A percentile compares a stretch with the other conserved stretches of the same genome.
Evolutionary conservation across 1,140 invertebrate species (phyloP).

Genomic region (Hesperophylax magnus): DNA sequence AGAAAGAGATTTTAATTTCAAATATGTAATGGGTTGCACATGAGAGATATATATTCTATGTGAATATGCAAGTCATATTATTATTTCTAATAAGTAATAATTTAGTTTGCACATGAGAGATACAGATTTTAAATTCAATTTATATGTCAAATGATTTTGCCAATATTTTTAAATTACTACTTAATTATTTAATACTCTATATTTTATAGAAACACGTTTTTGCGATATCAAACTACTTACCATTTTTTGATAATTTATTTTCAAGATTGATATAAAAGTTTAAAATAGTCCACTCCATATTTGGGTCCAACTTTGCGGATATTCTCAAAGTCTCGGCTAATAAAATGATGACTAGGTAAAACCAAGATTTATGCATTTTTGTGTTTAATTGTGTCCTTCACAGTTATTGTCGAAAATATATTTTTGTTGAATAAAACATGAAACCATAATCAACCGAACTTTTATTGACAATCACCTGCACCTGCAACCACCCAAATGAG

Average conservation of each 20-base stretch:
- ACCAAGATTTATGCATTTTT: neutral
- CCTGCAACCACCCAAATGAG: neutral
- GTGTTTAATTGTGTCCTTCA: neutral
- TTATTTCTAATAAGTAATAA: no score
- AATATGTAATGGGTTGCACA: no score
- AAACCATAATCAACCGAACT: neutral
- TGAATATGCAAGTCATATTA: no score
- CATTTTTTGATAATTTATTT: neutral
- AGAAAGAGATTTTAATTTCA: no score
- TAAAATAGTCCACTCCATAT: neutral
- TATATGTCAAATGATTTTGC: no score
- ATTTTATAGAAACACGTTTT: neutral
- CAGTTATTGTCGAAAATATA: neutral
- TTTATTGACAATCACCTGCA: constrained; percentile 6
- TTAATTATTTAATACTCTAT: no score
- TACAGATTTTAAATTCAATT: no score
- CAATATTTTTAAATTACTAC: no score
- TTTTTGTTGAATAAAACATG: constrained; percentile 9
- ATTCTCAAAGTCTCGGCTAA: neutral
- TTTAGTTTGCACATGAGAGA: no score
- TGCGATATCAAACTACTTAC: constrained; percentile 13
- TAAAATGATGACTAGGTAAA: neutral
- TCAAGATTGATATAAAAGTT: constrained; percentile 20
- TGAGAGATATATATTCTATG: no score
- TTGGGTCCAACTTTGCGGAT: constrained; percentile 7